Base-by-base conservation (phyloP, 2,888 invertebrate genomes). In the Dioctria linearis region DNA sequence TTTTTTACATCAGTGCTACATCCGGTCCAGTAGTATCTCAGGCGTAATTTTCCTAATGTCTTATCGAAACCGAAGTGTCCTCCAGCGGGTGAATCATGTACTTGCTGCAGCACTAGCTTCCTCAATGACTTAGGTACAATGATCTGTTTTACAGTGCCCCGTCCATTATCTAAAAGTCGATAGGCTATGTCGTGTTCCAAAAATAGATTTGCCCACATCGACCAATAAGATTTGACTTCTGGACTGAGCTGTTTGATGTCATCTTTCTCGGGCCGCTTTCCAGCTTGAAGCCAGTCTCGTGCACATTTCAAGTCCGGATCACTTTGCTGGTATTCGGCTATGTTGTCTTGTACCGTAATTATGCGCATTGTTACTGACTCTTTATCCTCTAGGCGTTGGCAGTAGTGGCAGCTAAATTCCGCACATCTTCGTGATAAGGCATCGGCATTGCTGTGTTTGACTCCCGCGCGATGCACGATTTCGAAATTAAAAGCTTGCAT, bases 181-280 rank as follows among this genome's bases (percentile, higher is more conserved):
- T 6, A 51, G 11, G 11, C 51, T 11, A 51, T 11, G 8, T 11
- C 2, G 51, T 51, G 2, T 51, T 51, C 51, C 1, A 51, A 11
- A 11, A 11, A 2, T 11, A 51, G 11, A 51, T 6, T 51, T 51
- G 2, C 6, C 51, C 51, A 51, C 6, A 51, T 51, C 51, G 51
- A 51, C 51, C 51, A 11, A 11, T 51, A 51, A 2, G 51, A 11
- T 11, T 51, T 2, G 11, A 51, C 11, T 9, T n/a, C 78, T 46
- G n/a, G 81, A 80, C 65, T 83, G 81, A 5, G 46, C 49, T 9
- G 80, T 83, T n/a, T 71, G 65, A 39, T 71, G 42, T n/a, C 81
- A 3, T 25, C 39, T 42, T 11, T 79, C 51, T 51, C 51, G 6
- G 51, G 51, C 51, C 2, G 51, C 2, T 51, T 11, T 11, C 11